Percentiles rank a stretch among this genome's conserved stretches.
Evolutionary conservation across 2,888 invertebrate genomes (phyloP).

Genomic region (Volucella zonaria): DNA sequence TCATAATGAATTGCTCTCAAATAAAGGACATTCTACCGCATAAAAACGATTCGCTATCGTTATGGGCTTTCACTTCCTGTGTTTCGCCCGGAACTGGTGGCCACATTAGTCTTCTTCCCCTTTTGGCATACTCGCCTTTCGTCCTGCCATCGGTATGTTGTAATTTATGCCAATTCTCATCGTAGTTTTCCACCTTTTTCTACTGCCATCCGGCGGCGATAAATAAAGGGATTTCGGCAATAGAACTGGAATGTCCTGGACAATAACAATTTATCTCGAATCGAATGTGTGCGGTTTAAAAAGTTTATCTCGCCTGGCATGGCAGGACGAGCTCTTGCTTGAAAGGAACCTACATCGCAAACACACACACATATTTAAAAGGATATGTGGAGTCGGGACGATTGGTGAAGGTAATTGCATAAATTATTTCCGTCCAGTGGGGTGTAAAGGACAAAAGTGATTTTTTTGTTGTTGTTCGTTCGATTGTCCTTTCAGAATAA

Average conservation of each 20-base stretch:
- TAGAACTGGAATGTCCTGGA: conserved; percentile 70
- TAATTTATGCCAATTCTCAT: conserved; percentile 68
- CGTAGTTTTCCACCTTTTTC: conserved; percentile 51
- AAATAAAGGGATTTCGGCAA: conserved; percentile 73
- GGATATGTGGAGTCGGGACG: conserved; percentile 47
- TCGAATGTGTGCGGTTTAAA: conserved; percentile 72
- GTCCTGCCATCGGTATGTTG: conserved; percentile 36
- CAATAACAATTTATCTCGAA: conserved; percentile 72
- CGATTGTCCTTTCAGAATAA: conserved; percentile 5
- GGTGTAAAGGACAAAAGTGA: conserved; percentile 55
- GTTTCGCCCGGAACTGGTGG: conserved; percentile 26
- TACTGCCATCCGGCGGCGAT: conserved; percentile 38
- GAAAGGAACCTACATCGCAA: conserved; percentile 1
- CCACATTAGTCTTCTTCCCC: conserved; percentile 55
- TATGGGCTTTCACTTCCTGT: conserved; percentile 65
- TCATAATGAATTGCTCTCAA: conserved; percentile 58
- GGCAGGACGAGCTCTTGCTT: conserved; percentile 17
- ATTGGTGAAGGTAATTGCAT: conserved; percentile 70
- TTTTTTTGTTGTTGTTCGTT: conserved; percentile 12
- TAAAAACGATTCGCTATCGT: conserved; percentile 50
- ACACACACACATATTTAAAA: background rate
- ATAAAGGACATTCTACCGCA: conserved; percentile 62
- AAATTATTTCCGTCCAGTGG: conserved; percentile 65
- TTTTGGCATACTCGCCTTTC: background rate
- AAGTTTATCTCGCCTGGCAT: conserved; percentile 66